Percentiles rank a stretch among this genome's conserved stretches.
These are phyloP conservation scores for Spodoptera picta DNA, from an alignment of 2,888 invertebrate species.

Conservation along the genomic window DNA sequence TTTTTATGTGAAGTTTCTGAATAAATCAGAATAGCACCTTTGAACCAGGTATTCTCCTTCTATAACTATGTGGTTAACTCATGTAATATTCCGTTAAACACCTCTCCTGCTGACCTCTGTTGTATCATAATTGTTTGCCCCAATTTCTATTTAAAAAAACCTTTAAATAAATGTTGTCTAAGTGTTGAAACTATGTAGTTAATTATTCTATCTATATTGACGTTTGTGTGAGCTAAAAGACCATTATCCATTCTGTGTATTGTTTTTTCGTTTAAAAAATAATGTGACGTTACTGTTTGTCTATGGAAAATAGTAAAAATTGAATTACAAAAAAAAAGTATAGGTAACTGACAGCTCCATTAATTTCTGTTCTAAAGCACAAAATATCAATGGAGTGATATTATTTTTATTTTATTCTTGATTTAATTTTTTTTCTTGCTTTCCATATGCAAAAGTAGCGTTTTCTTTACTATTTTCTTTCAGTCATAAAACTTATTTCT, in stretches of 20 bases:
- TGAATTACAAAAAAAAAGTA: no score
- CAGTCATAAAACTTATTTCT: no score
- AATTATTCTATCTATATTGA: slow-evolving; percentile 21
- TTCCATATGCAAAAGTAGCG: no score
- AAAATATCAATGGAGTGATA: no score
- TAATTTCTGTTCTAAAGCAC: no score
- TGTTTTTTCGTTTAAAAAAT: no score
- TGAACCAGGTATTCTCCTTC: slow-evolving; percentile 54
- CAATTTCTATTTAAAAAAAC: slow-evolving; percentile 32
- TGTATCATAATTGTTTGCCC: slow-evolving; percentile 52
- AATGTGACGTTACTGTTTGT: no score
- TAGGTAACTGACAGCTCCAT: no score
- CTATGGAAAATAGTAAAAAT: no score
- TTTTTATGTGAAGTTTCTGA: not conserved
- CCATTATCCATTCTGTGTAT: slow-evolving; percentile 19
- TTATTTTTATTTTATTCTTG: no score
- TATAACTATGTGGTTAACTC: slow-evolving; percentile 71
- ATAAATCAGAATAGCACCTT: slow-evolving; percentile 61
- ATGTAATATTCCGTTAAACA: slow-evolving; percentile 69
- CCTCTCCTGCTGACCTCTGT: slow-evolving; percentile 57
- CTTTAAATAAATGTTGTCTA: slow-evolving; percentile 45
- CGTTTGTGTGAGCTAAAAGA: slow-evolving; percentile 11
- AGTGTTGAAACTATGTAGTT: slow-evolving; percentile 33
- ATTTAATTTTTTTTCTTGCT: no score
- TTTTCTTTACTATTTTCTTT: no score